A percentile compares a stretch with the other conserved stretches of the same genome.
phyloP scores from a whole-genome alignment of 2,113 vertebrate species.

The Cygnus atratus region DNA sequence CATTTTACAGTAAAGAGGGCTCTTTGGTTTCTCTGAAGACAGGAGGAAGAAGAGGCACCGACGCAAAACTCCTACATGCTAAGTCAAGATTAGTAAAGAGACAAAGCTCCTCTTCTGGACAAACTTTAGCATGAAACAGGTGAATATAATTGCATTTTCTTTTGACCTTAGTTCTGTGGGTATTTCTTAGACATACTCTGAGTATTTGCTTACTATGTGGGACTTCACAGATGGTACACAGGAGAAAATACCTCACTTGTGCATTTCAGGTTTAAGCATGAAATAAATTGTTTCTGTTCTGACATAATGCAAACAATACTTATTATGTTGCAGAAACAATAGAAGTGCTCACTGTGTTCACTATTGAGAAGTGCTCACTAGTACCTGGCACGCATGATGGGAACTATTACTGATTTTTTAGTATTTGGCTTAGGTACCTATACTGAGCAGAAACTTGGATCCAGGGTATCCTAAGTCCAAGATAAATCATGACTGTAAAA shows the following conservation, averaged over 20 bases:
- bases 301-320: not conserved
- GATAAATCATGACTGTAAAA: not conserved
- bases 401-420: not conserved
- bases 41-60: not conserved
- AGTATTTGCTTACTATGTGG: not conserved
- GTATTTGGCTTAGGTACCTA: not conserved
- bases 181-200: not conserved
- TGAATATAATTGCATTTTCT: not conserved
- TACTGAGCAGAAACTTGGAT: not conserved
- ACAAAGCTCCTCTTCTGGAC: not conserved
- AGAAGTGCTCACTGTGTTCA: not conserved
- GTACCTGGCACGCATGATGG: not conserved
- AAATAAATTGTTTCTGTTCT: not conserved
- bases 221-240: not conserved
- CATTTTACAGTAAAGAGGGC: not conserved
- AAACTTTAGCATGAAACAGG: not conserved
- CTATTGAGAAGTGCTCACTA: not conserved
- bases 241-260: not conserved
- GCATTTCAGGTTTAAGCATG: not conserved
- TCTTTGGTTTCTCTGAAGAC: not conserved
- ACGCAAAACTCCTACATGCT: not conserved
- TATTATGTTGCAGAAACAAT: not conserved
- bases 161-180: not conserved
- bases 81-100: not conserved
- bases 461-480: not conserved